Evolutionary conservation across 2,797 vertebrate species (phyloP), one percentile per base, ranked within the genome.

Genomic region (Tapirus indicus): DNA sequence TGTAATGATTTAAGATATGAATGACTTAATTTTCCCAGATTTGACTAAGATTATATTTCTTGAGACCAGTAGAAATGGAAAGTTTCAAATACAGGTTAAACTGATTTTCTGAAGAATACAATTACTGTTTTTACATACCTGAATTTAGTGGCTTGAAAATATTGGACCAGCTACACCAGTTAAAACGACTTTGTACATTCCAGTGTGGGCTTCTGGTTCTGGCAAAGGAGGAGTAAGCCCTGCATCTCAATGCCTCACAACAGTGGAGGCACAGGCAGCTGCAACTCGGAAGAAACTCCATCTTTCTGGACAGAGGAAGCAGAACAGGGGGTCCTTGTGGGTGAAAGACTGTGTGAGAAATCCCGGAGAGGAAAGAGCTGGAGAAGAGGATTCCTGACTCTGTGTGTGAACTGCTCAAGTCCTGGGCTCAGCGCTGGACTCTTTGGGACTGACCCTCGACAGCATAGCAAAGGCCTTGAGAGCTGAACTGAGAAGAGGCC

Each of bases 191-290:
- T 17, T 41, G 86, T 23, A 2, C 32, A 20, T 0, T 12, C 32
- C 12, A 14, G 13, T 0, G 9, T 29, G 69, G 69, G 32, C 38
- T 7, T 41, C 29, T 17, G 16, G 60, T 35, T 23, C 54, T 12
- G 74, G 52, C 0, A 12, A 7, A 14, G 62, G 20, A 21, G 18
- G 23, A 4, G 56, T 27, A 6, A 23, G 44, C 44, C 44, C 7
- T n/a, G 0, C 32, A 2, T 20, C 25, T 27, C 32, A 4, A 5
- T 2, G 54, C 41, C 47, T 32, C 78, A 23, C 0, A 0, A 13
- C 8, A 2, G 35, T 0, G 12, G 25, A 6, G 13, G 25, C 38
- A 0, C n/a, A 0, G 58, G 29, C 47, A n/a, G 80, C 58, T 2
- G 0, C 4, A 0, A 2, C 68, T 41, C n/a, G 58, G 20, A 9